Conservation (phyloP, 2,888 invertebrate species). For the Ryuthela nishihirai region DNA sequence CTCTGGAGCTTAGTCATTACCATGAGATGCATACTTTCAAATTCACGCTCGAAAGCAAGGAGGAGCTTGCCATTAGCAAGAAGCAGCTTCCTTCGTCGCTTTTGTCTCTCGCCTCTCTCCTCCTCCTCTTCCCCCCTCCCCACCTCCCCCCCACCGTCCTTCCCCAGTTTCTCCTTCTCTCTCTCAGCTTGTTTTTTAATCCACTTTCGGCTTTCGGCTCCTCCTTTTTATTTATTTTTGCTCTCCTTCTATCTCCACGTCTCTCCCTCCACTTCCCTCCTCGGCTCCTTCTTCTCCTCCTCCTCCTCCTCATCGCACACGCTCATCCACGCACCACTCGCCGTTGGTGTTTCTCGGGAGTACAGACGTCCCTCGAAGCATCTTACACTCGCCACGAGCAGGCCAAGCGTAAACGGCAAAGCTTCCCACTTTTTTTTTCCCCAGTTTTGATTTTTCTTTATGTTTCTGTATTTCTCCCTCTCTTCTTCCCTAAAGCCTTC, state of each 20-base stretch:
- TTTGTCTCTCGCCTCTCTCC: conserved; percentile 14
- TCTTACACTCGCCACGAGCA: no score
- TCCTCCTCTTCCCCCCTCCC: conserved; percentile 26
- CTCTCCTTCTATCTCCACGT: neutral
- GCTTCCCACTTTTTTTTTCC: no score
- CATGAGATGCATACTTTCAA: conserved; percentile 29
- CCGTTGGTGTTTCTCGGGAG: no score
- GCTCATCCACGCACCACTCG: no score
- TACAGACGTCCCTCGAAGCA: no score
- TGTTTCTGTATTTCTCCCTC: no score
- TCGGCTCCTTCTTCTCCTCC: neutral
- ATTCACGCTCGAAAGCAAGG: conserved; percentile 1
- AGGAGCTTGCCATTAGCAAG: no score
- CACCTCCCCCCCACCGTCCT: conserved; percentile 3
- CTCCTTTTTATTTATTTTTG: conserved; percentile 23
- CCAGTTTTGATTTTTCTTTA: no score
- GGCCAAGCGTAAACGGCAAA: no score
- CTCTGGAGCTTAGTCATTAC: conserved; percentile 28
- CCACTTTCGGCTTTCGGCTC: conserved; percentile 32
- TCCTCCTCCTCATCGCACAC: neutral
- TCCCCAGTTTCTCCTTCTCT: conserved; percentile 11
- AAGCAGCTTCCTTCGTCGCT: no score
- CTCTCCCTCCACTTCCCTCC: neutral
- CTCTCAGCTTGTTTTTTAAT: conserved; percentile 31
- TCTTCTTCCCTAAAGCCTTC: no score